Evolutionary conservation across 2,113 vertebrate genomes (phyloP).

Genomic region (Montifringilla adamsi): DNA sequence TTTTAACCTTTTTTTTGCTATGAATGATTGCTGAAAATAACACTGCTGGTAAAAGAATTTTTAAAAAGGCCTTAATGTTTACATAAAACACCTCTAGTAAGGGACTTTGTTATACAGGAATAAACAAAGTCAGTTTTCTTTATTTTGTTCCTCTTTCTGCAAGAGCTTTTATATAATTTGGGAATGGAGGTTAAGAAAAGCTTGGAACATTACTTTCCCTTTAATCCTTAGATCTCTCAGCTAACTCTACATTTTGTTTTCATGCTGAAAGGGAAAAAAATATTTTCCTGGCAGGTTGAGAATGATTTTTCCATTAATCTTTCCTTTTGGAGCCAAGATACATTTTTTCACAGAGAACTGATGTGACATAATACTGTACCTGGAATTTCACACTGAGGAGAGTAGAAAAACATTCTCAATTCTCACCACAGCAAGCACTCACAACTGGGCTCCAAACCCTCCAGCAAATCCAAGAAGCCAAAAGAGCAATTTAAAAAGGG

Average conservation of each 20-base stretch:
- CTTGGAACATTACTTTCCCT: background rate
- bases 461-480: background rate
- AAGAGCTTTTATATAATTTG: background rate
- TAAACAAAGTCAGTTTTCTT: background rate
- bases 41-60: background rate
- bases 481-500: background rate
- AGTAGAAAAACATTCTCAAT: slow-evolving; percentile 43
- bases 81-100: background rate
- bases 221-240: slow-evolving; percentile 23
- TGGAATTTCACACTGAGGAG: slow-evolving; percentile 58
- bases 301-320: slow-evolving; percentile 67
- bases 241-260: slow-evolving; percentile 63
- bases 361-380: slow-evolving; percentile 58
- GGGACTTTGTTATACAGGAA: background rate
- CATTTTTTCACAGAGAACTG: slow-evolving; percentile 57
- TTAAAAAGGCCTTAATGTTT: background rate
- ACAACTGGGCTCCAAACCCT: background rate
- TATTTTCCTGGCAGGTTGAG: slow-evolving; percentile 63
- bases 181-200: background rate
- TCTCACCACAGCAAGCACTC: background rate
- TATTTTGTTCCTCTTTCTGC: background rate
- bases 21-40: background rate
- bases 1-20: background rate
- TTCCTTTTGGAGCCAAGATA: slow-evolving; percentile 42
- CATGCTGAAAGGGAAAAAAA: slow-evolving; percentile 51